phyloP scores from a whole-genome alignment of 2,888 invertebrate species.

The Eilema griseolum region DNA sequence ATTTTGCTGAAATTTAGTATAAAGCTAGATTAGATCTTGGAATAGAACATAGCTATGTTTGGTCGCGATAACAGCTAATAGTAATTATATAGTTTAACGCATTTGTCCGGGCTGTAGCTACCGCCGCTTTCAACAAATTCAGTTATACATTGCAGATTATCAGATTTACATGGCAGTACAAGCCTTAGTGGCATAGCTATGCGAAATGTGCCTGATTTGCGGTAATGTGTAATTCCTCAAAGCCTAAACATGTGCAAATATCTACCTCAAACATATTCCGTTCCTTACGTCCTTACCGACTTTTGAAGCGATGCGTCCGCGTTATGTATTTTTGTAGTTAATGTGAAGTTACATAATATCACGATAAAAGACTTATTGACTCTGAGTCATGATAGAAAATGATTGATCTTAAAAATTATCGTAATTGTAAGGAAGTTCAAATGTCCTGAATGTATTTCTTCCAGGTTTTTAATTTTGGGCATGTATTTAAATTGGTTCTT shows the following conservation, averaged over 20 bases:
- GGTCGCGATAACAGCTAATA: too few relatives aligned
- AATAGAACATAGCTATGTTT: too few relatives aligned
- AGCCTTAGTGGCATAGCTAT: constrained; percentile 25
- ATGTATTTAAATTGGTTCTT: constrained; percentile 14
- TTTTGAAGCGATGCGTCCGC: constrained; percentile 24
- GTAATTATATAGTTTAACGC: too few relatives aligned
- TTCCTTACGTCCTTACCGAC: constrained; percentile 29
- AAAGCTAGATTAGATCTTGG: too few relatives aligned
- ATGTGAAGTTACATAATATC: constrained; percentile 32
- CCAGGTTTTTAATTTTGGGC: constrained; percentile 10
- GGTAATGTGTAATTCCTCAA: constrained; percentile 41
- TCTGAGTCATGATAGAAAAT: too few relatives aligned
- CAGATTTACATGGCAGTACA: constrained; percentile 20
- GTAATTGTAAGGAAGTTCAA: constrained; percentile 15
- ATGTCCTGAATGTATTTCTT: constrained; percentile 14
- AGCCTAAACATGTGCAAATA: constrained; percentile 36
- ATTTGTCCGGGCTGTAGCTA: not conserved
- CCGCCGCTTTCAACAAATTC: not conserved
- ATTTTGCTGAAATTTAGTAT: too few relatives aligned
- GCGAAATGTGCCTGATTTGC: constrained; percentile 44
- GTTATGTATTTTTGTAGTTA: constrained; percentile 47
- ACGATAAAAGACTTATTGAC: constrained; percentile 41
- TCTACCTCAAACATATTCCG: constrained; percentile 52
- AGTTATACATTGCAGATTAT: not conserved
- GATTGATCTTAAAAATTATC: constrained; percentile 36